Evolutionary conservation across 2,113 vertebrate species (phyloP).

Genomic region (Pomatostomus ruficeps): DNA sequence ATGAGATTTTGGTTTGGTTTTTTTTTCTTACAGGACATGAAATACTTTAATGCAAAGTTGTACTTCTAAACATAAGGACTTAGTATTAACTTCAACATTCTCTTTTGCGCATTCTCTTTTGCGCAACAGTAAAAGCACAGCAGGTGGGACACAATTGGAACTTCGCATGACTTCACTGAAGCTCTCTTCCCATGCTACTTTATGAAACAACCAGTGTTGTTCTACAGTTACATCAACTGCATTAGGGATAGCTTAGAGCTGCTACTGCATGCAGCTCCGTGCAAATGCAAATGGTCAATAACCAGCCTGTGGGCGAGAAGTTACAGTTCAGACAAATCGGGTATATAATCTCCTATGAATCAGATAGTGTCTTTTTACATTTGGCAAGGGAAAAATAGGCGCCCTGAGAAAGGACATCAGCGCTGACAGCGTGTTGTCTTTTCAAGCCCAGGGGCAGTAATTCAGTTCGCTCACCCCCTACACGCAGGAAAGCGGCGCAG

Average conservation of each 20-base stretch:
- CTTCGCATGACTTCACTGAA: not conserved
- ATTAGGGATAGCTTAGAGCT: rapidly evolving
- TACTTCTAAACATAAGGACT: not conserved
- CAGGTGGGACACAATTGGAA: not conserved
- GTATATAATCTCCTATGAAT: rapidly evolving
- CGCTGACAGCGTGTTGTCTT: not conserved
- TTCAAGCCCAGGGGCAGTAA: not conserved
- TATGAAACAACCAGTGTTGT: not conserved
- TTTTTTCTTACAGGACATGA: not conserved
- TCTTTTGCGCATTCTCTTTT: not conserved
- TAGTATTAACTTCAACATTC: not conserved
- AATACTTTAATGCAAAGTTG: not conserved
- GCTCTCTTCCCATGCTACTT: not conserved
- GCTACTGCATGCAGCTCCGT: too few species aligned
- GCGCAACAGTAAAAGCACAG: not conserved
- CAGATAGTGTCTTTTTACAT: not conserved
- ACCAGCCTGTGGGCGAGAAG: not conserved
- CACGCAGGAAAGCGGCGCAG: not conserved
- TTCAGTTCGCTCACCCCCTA: not conserved
- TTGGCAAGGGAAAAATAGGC: not conserved
- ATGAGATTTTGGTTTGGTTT: not conserved
- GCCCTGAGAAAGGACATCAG: not conserved
- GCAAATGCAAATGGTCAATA: rapidly evolving
- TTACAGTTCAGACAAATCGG: rapidly evolving
- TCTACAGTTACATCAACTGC: not conserved